phyloP scores from a whole-genome alignment of 2,888 invertebrate genomes.

The Nemurella pictetii region DNA sequence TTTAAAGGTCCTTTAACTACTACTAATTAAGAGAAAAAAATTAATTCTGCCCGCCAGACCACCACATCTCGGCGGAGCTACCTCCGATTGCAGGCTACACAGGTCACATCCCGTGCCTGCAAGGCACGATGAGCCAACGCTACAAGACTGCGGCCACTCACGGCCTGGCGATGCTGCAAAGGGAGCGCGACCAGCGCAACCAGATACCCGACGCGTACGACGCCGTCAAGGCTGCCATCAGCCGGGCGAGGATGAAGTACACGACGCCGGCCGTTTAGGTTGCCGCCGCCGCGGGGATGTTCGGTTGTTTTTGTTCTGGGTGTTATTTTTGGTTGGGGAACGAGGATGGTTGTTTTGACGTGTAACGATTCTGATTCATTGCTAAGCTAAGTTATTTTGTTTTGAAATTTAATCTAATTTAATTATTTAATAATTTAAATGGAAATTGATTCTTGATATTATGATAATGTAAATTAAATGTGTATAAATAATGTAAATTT shows the following conservation, averaged over 20 bases:
- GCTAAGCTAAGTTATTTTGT: not conserved
- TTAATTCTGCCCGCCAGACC: too few relatives aligned
- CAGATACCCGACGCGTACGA: conserved; percentile 19
- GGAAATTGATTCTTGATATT: not conserved
- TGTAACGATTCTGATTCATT: not conserved
- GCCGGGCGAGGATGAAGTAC: conserved; percentile 15
- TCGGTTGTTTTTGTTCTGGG: not conserved
- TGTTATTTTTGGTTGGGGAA: not conserved
- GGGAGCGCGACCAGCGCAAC: conserved; percentile 37
- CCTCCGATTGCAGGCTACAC: conserved; percentile 75
- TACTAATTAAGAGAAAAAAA: too few relatives aligned
- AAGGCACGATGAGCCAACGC: conserved; percentile 66
- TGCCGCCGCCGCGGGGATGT: not conserved
- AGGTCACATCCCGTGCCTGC: conserved; percentile 70
- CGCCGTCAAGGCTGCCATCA: conserved; percentile 28
- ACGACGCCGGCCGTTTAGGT: conserved; percentile 32
- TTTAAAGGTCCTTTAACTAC: too few relatives aligned
- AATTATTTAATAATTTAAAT: not conserved
- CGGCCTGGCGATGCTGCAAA: conserved; percentile 61
- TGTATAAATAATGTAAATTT: not conserved
- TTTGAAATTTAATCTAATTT: not conserved
- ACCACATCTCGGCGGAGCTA: conserved; percentile 64
- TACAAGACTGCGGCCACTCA: conserved; percentile 69
- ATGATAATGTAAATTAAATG: not conserved
- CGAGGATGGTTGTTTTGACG: too few relatives aligned